Percentiles rank a stretch among this genome's conserved stretches.
Conservation (phyloP, 2,888 invertebrate genomes). For the Melanostoma mellinum region DNA sequence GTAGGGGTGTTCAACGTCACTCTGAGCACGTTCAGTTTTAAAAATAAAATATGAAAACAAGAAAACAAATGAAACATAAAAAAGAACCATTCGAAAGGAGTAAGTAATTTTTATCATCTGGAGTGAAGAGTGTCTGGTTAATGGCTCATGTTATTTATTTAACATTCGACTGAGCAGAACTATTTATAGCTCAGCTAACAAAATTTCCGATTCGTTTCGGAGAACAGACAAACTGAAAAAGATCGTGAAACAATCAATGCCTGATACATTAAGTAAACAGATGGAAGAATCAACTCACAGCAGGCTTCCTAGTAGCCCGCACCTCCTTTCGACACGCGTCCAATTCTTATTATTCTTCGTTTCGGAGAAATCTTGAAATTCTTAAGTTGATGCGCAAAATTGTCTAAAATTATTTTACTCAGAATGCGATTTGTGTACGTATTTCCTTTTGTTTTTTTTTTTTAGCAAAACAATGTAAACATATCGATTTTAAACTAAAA, state of each 20-base stretch:
- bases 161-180: constrained; percentile 47
- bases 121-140: constrained; percentile 61
- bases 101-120: constrained; percentile 68
- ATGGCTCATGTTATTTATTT: constrained; percentile 68
- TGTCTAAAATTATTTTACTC: constrained; percentile 34
- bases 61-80: constrained; percentile 1
- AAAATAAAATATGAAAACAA: constrained; percentile 18
- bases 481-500: constrained; percentile 42
- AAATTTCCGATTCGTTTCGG: constrained; percentile 55
- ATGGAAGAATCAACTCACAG: constrained; percentile 51
- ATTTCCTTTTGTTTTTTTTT: constrained; percentile 13
- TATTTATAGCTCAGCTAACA: constrained; percentile 54
- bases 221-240: constrained; percentile 43
- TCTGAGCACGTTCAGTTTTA: constrained; percentile 2
- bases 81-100: constrained; percentile 21
- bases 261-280: constrained; percentile 62
- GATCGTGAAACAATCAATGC: constrained; percentile 65
- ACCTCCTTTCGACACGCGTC: constrained; percentile 53
- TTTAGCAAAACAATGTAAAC: constrained; percentile 42
- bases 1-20: constrained; percentile 35
- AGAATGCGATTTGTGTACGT: constrained; percentile 32
- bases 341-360: constrained; percentile 35
- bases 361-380: constrained; percentile 32
- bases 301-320: constrained; percentile 50
- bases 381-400: constrained; percentile 62